Conservation (phyloP, 2,113 vertebrate species). For the Festucalex cinctus region DNA sequence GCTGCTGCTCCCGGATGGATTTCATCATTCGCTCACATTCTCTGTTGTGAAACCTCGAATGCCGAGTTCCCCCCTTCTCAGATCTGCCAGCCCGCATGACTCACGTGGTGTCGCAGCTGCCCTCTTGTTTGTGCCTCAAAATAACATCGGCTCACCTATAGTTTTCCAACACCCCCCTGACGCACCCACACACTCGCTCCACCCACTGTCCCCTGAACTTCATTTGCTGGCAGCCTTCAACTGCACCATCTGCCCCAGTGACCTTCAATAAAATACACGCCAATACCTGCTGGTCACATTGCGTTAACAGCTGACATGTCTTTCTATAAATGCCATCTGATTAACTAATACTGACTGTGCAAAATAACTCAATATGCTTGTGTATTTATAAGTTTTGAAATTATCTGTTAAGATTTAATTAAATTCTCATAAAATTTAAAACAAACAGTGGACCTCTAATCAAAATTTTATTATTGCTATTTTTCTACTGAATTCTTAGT, state of each 20-base stretch:
- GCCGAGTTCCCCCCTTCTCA: slow-evolving; percentile 30
- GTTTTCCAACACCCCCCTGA: slow-evolving; percentile 39
- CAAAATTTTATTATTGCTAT: background rate
- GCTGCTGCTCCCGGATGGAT: slow-evolving; percentile 61
- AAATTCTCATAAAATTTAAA: background rate
- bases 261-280: slow-evolving; percentile 35
- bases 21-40: slow-evolving; percentile 71
- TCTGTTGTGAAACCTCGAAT: slow-evolving; percentile 60
- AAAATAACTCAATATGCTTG: background rate
- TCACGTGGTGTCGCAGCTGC: slow-evolving; percentile 62
- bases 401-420: background rate
- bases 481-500: background rate
- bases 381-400: background rate
- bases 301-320: slow-evolving; percentile 20
- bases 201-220: slow-evolving; percentile 31
- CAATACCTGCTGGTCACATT: slow-evolving; percentile 22
- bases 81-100: slow-evolving; percentile 57
- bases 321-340: slow-evolving; percentile 16
- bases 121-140: slow-evolving; percentile 75
- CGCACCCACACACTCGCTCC: slow-evolving; percentile 8
- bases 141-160: slow-evolving; percentile 69
- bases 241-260: slow-evolving; percentile 47
- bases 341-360: slow-evolving; percentile 7
- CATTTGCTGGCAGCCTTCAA: slow-evolving; percentile 24
- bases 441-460: background rate